A percentile compares a stretch with the other conserved stretches of the same genome.
These are phyloP conservation scores for Zosterops hypoxanthus DNA, from an alignment of 2,113 vertebrate genomes.

Conservation along the genomic window DNA sequence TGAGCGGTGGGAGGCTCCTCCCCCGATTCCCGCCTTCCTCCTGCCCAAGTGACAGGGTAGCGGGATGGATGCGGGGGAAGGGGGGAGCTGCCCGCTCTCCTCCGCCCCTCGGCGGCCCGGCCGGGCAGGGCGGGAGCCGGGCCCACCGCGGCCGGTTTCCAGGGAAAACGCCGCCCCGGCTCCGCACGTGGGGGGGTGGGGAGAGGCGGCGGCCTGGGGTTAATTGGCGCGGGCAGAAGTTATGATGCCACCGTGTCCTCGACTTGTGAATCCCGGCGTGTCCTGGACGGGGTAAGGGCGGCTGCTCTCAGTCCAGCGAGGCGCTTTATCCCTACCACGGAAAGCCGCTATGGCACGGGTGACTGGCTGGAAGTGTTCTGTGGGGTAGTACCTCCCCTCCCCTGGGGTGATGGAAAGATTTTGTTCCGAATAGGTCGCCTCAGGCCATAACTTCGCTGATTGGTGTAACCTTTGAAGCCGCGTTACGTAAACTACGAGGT, in stretches of 20 bases:
- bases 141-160: neutral
- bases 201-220: neutral
- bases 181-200: neutral
- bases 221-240: neutral
- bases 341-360: accelerated
- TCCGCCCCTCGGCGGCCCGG: neutral
- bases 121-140: neutral
- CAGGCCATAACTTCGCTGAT: neutral
- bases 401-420: accelerated
- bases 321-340: accelerated
- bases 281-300: neutral
- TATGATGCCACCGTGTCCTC: accelerated
- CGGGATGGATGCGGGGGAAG: neutral
- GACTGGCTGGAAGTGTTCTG: neutral
- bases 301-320: neutral
- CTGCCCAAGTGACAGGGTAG: neutral
- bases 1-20: slow-evolving; percentile 23
- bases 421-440: neutral
- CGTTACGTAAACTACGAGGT: neutral
- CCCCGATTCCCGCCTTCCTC: neutral
- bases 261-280: neutral
- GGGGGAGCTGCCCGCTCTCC: too few species aligned
- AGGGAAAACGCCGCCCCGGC: neutral
- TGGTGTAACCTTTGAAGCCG: neutral
- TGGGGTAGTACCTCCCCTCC: accelerated